These are phyloP conservation scores for Brassicogethes aeneus DNA, from an alignment of 2,888 invertebrate species.

Conservation along the genomic window DNA sequence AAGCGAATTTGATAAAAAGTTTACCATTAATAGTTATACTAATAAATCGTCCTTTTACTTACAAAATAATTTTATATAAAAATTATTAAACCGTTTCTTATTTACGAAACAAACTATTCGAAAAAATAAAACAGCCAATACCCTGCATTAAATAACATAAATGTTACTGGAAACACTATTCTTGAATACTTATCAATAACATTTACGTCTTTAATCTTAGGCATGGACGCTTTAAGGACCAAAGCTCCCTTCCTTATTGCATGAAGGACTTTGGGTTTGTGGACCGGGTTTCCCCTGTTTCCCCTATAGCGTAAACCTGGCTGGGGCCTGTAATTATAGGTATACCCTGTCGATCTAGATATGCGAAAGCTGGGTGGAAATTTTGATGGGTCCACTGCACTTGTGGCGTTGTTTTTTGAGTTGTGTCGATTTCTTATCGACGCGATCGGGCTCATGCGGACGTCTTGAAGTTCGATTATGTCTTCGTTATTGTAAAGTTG, in stretches of 20 bases:
- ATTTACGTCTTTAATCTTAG: constrained; percentile 95
- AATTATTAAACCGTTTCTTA: no score
- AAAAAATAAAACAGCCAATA: constrained; percentile 84
- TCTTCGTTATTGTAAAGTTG: constrained; percentile 48
- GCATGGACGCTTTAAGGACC: constrained; percentile 82
- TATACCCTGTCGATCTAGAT: constrained; percentile 49
- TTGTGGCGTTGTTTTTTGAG: constrained; percentile 27
- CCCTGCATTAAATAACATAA: constrained; percentile 88
- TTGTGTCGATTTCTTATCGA: constrained; percentile 63
- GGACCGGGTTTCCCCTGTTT: constrained; percentile 41
- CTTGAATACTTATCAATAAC: constrained; percentile 96
- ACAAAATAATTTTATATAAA: no score
- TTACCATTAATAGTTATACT: no score
- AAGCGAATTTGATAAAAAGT: no score
- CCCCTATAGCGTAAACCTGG: constrained; percentile 51
- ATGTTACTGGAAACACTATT: constrained; percentile 91
- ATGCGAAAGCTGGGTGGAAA: constrained; percentile 72
- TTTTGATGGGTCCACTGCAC: constrained; percentile 49
- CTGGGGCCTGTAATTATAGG: constrained; percentile 49
- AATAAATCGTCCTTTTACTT: no score
- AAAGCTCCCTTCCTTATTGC: constrained; percentile 76
- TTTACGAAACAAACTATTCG: neutral
- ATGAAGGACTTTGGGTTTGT: constrained; percentile 66
- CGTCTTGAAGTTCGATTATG: constrained; percentile 85
- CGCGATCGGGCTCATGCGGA: constrained; percentile 76